Evolutionary conservation across 2,888 invertebrate species (phyloP).

Genomic region (Drosophila mercatorum): DNA sequence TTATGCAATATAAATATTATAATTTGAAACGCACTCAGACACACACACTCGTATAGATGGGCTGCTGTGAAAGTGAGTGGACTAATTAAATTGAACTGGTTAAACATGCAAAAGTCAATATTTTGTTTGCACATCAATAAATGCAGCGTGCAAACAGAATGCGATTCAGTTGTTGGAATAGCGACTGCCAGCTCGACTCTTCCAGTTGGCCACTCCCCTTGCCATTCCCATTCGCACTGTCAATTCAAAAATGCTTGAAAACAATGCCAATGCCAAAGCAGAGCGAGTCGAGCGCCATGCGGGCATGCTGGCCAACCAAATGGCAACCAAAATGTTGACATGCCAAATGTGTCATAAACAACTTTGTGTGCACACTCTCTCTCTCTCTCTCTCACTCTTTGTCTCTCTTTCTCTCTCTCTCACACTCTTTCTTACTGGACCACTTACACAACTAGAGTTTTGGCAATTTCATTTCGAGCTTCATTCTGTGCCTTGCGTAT

Average conservation of each 20-base stretch:
- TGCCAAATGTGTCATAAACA: conserved; percentile 64
- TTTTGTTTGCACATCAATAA: conserved; percentile 53
- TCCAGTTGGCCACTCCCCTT: not conserved
- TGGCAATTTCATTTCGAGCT: conserved; percentile 53
- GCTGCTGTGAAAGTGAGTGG: conserved; percentile 6
- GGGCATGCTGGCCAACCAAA: conserved; percentile 4
- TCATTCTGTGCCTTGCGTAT: conserved; percentile 18
- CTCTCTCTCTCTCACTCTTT: not conserved
- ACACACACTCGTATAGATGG: not conserved
- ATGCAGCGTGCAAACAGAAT: conserved; percentile 47
- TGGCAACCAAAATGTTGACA: conserved; percentile 59
- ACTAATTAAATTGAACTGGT: conserved; percentile 18
- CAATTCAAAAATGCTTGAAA: conserved; percentile 36
- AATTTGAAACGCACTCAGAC: not conserved
- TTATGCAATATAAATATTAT: not conserved
- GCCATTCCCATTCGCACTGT: conserved; percentile 13
- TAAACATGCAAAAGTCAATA: conserved; percentile 26
- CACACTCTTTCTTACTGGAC: not conserved
- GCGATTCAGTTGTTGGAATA: conserved; percentile 23
- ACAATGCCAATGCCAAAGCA: conserved; percentile 38
- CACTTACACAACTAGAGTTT: conserved; percentile 19
- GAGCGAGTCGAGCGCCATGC: not conserved
- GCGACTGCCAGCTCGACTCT: conserved; percentile 2
- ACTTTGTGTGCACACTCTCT: conserved; percentile 41
- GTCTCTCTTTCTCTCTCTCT: not conserved